Conservation (phyloP, 2,113 vertebrate genomes). For the Himantopus leucocephalus region DNA sequence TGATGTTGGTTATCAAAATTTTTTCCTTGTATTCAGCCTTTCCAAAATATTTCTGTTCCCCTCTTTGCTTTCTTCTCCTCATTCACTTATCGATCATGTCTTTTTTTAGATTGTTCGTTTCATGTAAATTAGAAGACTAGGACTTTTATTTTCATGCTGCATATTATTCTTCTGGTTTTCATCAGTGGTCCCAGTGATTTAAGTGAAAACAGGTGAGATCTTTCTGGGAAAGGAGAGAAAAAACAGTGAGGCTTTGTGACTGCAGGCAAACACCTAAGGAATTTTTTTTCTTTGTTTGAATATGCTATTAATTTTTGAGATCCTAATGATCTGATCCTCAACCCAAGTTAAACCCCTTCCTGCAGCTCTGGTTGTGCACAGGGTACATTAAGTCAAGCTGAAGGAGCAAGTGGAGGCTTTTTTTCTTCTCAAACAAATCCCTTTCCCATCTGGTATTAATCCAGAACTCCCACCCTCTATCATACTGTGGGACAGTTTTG, state of each 20-base stretch:
- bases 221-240: background rate
- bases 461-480: background rate
- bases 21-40: constrained; percentile 10
- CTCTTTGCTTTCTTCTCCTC: background rate
- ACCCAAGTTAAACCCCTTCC: background rate
- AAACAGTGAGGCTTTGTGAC: background rate
- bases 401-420: background rate
- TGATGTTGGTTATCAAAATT: constrained; percentile 7
- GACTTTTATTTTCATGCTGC: background rate
- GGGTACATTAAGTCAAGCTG: background rate
- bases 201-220: background rate
- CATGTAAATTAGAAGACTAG: background rate
- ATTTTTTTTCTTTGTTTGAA: background rate
- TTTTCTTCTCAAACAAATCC: background rate
- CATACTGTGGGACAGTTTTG: background rate
- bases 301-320: background rate
- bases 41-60: background rate
- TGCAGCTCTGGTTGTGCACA: background rate
- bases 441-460: background rate
- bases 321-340: background rate
- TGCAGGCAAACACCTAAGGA: background rate
- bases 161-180: background rate
- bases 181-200: background rate
- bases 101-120: background rate
- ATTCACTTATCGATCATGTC: background rate